These are phyloP conservation scores for Hippocampus kuda DNA, from an alignment of 2,797 vertebrate genomes.

Conservation along the genomic window DNA sequence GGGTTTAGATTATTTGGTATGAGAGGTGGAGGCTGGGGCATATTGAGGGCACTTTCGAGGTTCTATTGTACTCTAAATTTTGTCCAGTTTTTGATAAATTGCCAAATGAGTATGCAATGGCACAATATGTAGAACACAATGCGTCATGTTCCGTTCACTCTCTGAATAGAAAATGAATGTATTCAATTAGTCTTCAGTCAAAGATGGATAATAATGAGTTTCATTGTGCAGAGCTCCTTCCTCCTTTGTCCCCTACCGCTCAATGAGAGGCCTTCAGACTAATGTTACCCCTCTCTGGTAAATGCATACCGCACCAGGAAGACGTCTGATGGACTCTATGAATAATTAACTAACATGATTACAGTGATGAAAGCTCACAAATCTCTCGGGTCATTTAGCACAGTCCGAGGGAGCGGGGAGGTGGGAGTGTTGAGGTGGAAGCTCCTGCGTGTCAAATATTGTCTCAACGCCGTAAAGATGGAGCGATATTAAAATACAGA, in stretches of 20 bases:
- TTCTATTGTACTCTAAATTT: neutral
- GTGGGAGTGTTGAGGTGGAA: constrained; percentile 18
- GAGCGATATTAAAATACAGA: constrained; percentile 14
- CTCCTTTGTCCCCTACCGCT: constrained; percentile 46
- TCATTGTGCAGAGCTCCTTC: constrained; percentile 33
- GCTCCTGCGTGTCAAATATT: constrained; percentile 39
- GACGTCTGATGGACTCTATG: constrained; percentile 60
- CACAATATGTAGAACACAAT: constrained; percentile 1
- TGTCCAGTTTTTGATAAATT: neutral
- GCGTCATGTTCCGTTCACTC: constrained; percentile 7
- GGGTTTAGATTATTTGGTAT: neutral
- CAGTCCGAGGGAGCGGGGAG: constrained; percentile 21
- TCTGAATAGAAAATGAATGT: constrained; percentile 49
- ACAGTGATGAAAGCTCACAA: constrained; percentile 65
- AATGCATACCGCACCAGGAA: constrained; percentile 63
- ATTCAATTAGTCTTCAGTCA: constrained; percentile 52
- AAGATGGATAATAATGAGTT: constrained; percentile 46
- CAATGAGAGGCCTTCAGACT: constrained; percentile 37
- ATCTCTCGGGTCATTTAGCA: constrained; percentile 61
- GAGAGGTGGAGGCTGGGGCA: neutral
- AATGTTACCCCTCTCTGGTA: constrained; percentile 55
- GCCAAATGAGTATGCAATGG: neutral
- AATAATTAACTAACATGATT: constrained; percentile 72
- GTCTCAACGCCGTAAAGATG: constrained; percentile 45
- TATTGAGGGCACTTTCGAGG: neutral